These are phyloP conservation scores for Epistrophe grossulariae DNA, from an alignment of 2,888 invertebrate species.

Conservation along the genomic window DNA sequence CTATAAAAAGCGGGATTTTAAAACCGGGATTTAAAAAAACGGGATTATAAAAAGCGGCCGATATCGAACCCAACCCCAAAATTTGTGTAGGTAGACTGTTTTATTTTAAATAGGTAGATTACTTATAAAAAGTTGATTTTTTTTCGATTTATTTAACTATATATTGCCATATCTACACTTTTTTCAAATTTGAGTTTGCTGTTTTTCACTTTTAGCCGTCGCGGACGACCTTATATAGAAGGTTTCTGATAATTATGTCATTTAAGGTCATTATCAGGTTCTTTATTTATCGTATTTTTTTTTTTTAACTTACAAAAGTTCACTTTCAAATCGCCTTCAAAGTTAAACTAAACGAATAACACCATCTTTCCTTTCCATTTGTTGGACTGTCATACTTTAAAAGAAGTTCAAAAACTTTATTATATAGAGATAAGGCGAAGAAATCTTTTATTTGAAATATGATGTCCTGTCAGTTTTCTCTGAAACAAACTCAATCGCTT, in stretches of 20 bases:
- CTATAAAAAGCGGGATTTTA: no score
- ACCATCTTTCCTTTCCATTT: background rate
- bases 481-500: constrained; percentile 46
- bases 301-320: background rate
- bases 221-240: background rate
- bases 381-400: background rate
- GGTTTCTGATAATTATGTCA: background rate
- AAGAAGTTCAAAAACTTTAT: constrained; percentile 66
- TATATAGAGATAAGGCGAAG: constrained; percentile 62
- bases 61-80: no score
- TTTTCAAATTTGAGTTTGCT: no score
- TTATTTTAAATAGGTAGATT: no score
- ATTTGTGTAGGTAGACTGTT: no score
- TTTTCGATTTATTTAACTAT: no score
- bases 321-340: background rate
- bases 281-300: background rate
- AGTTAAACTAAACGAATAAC: background rate
- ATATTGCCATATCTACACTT: no score
- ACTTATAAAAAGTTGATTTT: no score
- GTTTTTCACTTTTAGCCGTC: no score
- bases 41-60: no score
- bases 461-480: constrained; percentile 69
- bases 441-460: constrained; percentile 63
- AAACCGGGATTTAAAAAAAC: no score
- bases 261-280: background rate